Evolutionary conservation across 2,113 vertebrate genomes (phyloP), one percentile per base, ranked within the genome.

Genomic region (Notothenia rossii): DNA sequence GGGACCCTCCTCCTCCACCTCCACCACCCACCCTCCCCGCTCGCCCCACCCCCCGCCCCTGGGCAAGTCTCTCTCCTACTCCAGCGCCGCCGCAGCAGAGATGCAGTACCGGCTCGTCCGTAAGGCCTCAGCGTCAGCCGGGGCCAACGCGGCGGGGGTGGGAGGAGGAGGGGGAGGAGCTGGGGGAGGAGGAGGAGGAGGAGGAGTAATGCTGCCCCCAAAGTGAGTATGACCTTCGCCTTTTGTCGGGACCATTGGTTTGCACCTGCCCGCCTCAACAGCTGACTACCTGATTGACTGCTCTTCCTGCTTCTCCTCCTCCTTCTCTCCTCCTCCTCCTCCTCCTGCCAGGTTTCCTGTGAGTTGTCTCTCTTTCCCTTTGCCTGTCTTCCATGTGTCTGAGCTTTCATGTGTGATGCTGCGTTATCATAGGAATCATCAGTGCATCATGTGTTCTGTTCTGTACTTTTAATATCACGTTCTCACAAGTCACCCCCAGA

Each of bases 1-100:
- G 49, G 90, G 89, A 50, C 45, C 91, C 61, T 36, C 88, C 61
- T 36, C 88, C 25, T 22, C 79, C 58, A 53, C 86, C 54, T 84
- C 91, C 48, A 87, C 86, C 0, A 82, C 88, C 7, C 93, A 92
- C 20, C 90, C 94, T 3, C 89, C 91, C 13, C 93, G 82, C 51
- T 86, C 92, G 1, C 88, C 93, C 0, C 94, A 95, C 70, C 90
- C 94, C 54, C 94, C 96, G 0, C 96, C 96, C 49, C 82, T 97
- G 77, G 97, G 97, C 75, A 97, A 98, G 92, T 97, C 97, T 0
- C 86, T 97, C 63, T 98, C 97, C 20, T 97, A 98, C 88, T 97
- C 97, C 51, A 97, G 97, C 1, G 94, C 94, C 36, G 86, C 96
- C 5, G 95, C 95, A 0, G 93, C 96, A 0, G 96, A 96, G 75